Conservation (phyloP, 2,888 invertebrate species). For the Synergus itoensis region DNA sequence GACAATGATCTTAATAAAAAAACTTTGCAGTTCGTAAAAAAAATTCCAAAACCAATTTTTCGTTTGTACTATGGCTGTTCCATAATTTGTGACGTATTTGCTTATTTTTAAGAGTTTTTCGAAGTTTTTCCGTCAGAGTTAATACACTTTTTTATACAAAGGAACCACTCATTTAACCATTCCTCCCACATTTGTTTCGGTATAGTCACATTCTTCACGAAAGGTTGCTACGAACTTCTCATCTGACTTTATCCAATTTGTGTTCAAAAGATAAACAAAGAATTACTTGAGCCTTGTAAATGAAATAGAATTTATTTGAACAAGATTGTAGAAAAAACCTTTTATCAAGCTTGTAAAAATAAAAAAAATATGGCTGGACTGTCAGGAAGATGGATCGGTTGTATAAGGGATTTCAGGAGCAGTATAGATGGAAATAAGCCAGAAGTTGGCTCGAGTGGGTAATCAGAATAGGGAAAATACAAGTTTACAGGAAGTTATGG, state of each 20-base stretch:
- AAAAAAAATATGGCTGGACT: slow-evolving; percentile 12
- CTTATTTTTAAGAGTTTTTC: background rate
- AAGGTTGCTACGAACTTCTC: too few relatives aligned
- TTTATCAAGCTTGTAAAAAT: background rate
- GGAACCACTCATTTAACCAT: background rate
- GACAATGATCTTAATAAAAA: background rate
- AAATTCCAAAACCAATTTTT: too few relatives aligned
- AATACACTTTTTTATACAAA: background rate
- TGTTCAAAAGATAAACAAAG: background rate
- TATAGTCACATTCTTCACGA: too few relatives aligned
- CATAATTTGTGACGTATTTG: background rate
- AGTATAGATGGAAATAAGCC: background rate
- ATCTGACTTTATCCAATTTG: background rate
- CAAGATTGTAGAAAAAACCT: background rate
- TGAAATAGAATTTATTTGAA: background rate
- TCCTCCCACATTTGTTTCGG: too few relatives aligned
- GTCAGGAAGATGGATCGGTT: slow-evolving; percentile 6
- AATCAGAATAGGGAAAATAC: slow-evolving; percentile 15
- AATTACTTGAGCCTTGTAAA: background rate
- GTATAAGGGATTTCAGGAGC: slow-evolving; percentile 9
- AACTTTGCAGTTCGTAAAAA: background rate
- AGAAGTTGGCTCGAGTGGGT: background rate
- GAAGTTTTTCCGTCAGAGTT: background rate
- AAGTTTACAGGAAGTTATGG: slow-evolving; percentile 22
- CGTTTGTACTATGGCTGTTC: too few relatives aligned